Base-by-base conservation (phyloP, 1,140 invertebrate genomes). In the Drosophila lacteicornis region DNA sequence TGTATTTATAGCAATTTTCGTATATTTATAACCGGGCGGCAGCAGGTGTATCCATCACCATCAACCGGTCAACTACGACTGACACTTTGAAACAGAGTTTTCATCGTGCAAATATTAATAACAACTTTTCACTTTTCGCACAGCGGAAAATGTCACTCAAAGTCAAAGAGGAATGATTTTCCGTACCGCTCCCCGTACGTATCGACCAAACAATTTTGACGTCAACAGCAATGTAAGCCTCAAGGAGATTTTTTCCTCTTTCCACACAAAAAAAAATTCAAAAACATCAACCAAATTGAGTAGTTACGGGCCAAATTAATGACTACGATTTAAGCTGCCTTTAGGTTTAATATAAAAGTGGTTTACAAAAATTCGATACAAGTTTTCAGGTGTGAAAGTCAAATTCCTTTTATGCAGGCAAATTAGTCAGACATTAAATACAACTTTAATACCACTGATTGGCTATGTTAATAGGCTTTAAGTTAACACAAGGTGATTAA, bases 121-220 rank as follows among this genome's bases (percentile, higher is more conserved):
- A 69, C 80, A 90, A 90, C 85, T 88, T 88, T 88, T 90, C 85
- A 88, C 85, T 88, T 90, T 71, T 59, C 42, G 49, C 70, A 71
- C 85, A 90, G 56, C 85, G 85, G 81, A 88, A 88, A 88, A 76
- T 88, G 85, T 88, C 85, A 88, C 85, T 88, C 85, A 88, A 88
- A 84, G 85, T 90, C 85, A 79, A 17, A 60, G 75, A 73, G 70
- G 67, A 88, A 75, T 33, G 50, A 78, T 69, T 78, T 78, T 78
- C 56, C 75, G 73, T 59, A 49, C 33, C 13, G 15, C 75, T 71
- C 47, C 56, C 19, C 65, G 25, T 17, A 36, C 33, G 51, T 77
- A 90, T 82, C 78, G 81, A 90, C 50, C 84, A 88, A 85, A 80
- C 80, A 80, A 74, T 82, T 75, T 82, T 78, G 81, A 67, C 62